Evolutionary conservation across 2,797 vertebrate species (phyloP), one percentile per base, ranked within the genome.

Genomic region (Yasuhikotakia modesta): DNA sequence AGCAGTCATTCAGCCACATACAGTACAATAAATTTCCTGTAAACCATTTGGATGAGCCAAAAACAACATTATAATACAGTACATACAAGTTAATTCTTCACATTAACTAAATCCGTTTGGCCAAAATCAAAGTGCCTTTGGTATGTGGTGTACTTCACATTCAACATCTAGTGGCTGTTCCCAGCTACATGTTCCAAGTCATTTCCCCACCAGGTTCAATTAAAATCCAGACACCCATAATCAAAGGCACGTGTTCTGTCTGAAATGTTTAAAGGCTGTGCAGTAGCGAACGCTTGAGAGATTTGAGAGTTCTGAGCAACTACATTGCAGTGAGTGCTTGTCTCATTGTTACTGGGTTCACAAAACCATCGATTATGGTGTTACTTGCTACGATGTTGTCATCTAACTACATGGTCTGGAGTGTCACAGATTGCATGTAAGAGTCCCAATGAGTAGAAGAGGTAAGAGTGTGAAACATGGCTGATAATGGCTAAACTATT

Each of bases 201-300:
- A 17, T 73, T 21, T 6, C 63, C 58, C 67, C 30, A 57, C 17
- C 50, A 78, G 52, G 73, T 73, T 75, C 73, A 43, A 68, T 60
- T 65, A 52, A 75, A 75, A 78, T 69, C 53, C 75, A 76, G 24
- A 73, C 65, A 55, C 78, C 57, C 46, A 79, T 68, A 76, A 79
- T 57, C 70, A 81, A 86, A 86, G 85, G 83, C 85, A 86, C 77
- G 17, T 46, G 63, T 78, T 84, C 73, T 70, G 76, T 74, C 80
- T 82, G 60, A 70, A 73, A 64, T 69, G 69, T 50, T 74, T 85
- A 70, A 83, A 85, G 83, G 85, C 76, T 82, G 78, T 75, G 72
- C 55, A 65, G 82, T 55, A 82, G 78, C 79, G 73, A 78, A 79
- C 60, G 73, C 82, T 14, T 69, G 64, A 61, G 45, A 46, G 58